phyloP scores from a whole-genome alignment of 2,797 vertebrate species.

The Moxostoma hubbsi region DNA sequence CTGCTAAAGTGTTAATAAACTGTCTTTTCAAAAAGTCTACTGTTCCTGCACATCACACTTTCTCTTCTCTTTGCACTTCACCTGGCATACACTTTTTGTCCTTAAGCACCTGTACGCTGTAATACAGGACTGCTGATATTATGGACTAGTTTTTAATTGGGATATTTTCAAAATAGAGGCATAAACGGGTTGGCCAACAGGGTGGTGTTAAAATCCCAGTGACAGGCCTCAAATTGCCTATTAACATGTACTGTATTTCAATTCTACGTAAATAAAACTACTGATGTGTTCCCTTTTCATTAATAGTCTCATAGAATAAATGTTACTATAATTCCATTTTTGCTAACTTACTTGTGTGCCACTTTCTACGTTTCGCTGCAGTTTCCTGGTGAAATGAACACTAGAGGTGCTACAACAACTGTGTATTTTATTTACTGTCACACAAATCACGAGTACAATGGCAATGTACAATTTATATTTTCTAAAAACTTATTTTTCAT shows the following conservation, averaged over 20 bases:
- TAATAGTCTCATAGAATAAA: background rate
- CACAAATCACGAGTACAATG: no score
- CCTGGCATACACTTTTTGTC: background rate
- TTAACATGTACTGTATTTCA: background rate
- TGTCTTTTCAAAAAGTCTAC: slow-evolving; percentile 3
- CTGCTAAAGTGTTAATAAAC: background rate
- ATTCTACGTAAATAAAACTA: background rate
- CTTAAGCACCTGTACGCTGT: background rate
- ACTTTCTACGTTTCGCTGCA: no score
- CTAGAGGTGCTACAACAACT: no score
- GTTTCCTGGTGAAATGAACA: no score
- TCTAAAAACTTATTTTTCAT: no score
- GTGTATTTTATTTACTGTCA: no score
- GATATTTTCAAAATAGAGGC: background rate
- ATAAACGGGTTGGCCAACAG: background rate
- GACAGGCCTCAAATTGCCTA: background rate
- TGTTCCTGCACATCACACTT: background rate
- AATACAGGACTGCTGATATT: background rate
- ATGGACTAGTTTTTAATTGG: background rate
- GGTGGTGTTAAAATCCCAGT: background rate
- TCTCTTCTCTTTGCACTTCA: background rate
- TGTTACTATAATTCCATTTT: no score
- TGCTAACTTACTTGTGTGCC: no score
- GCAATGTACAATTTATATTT: no score
- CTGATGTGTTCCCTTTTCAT: background rate